These are phyloP conservation scores for Drosophila watanabei DNA, from an alignment of 1,140 invertebrate species.

Conservation along the genomic window DNA sequence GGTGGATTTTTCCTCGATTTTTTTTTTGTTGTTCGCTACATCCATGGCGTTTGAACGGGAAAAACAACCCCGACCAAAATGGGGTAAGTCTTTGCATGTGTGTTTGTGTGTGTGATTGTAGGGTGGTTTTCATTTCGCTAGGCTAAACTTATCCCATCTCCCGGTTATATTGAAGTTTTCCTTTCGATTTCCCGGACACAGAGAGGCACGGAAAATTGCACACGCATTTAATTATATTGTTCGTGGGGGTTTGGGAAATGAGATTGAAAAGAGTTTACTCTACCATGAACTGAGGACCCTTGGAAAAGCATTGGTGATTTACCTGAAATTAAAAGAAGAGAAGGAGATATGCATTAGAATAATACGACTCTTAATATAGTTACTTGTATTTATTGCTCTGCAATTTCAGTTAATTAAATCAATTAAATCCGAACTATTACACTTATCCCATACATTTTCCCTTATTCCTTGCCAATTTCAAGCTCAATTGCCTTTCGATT, in stretches of 20 bases:
- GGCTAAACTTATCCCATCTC: slow-evolving; percentile 41
- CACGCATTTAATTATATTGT: slow-evolving; percentile 65
- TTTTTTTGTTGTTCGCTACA: slow-evolving; percentile 13
- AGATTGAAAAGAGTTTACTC: slow-evolving; percentile 40
- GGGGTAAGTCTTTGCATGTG: slow-evolving; percentile 52
- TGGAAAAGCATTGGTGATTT: slow-evolving; percentile 23
- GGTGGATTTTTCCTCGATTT: slow-evolving; percentile 75
- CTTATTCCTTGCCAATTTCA: slow-evolving; percentile 38
- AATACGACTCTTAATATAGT: neutral
- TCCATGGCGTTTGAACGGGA: slow-evolving; percentile 53
- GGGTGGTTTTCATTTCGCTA: slow-evolving; percentile 64
- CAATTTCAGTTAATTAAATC: neutral
- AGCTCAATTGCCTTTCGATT: slow-evolving; percentile 54
- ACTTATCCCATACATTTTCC: neutral
- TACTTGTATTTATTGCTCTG: too few relatives aligned
- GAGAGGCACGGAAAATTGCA: slow-evolving; percentile 36
- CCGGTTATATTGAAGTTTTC: slow-evolving; percentile 62
- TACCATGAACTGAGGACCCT: slow-evolving; percentile 6
- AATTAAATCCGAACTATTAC: neutral
- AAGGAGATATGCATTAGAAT: slow-evolving; percentile 2
- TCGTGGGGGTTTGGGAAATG: slow-evolving; percentile 12
- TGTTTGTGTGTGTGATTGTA: slow-evolving; percentile 28
- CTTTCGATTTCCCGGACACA: slow-evolving; percentile 33
- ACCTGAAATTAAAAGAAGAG: slow-evolving; percentile 54
- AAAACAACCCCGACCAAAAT: slow-evolving; percentile 76